These are phyloP conservation scores for Amphiprion clarkii DNA, from an alignment of 2,797 vertebrate genomes.

Conservation along the genomic window DNA sequence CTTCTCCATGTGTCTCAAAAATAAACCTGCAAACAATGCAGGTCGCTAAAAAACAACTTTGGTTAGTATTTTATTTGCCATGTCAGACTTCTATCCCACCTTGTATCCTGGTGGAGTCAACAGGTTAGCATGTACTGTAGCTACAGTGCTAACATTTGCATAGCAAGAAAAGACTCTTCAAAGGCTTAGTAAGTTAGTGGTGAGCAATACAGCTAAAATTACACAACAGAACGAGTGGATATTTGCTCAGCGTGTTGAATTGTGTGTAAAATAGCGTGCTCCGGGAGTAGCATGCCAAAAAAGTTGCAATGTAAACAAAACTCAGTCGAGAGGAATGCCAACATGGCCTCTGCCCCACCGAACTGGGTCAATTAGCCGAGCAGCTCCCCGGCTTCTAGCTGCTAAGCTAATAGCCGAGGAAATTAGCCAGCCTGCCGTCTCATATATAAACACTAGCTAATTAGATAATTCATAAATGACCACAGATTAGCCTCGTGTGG, in stretches of 20 bases:
- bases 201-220: background rate
- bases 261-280: rapidly evolving
- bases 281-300: background rate
- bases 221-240: background rate
- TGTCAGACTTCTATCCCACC: background rate
- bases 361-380: slow-evolving; percentile 77
- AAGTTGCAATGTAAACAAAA: slow-evolving; percentile 62
- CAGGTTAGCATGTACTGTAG: background rate
- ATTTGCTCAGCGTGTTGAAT: background rate
- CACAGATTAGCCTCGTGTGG: background rate
- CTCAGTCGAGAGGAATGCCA: slow-evolving; percentile 36
- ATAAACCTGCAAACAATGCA: no score
- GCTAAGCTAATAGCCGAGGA: slow-evolving; percentile 70
- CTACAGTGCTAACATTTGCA: background rate
- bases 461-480: background rate
- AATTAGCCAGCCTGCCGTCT: slow-evolving; percentile 64
- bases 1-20: no score
- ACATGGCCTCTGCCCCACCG: slow-evolving; percentile 62
- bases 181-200: background rate
- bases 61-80: background rate
- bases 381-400: slow-evolving; percentile 41
- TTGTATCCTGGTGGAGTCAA: background rate
- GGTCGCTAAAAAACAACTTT: background rate
- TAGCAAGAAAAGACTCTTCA: background rate
- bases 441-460: slow-evolving; percentile 45